phyloP scores from a whole-genome alignment of 2,888 invertebrate species.

The Mamestra brassicae region DNA sequence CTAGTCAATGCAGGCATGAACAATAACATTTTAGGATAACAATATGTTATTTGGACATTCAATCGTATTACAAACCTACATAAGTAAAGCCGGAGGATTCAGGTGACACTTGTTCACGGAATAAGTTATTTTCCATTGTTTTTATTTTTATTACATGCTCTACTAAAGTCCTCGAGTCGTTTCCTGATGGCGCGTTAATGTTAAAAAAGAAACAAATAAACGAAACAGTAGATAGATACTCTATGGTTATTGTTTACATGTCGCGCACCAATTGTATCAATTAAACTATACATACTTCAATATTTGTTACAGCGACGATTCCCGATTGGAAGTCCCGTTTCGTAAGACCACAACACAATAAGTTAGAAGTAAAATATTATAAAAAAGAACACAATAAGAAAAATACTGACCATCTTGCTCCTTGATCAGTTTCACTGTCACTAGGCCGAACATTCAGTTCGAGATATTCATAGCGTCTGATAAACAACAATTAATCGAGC shows the following conservation, averaged over 20 bases:
- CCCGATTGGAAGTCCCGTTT: conserved; percentile 2
- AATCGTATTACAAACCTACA: neutral
- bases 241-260: conserved; percentile 40
- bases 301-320: conserved; percentile 1
- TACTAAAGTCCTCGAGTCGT: neutral
- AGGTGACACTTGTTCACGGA: neutral
- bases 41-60: neutral
- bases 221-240: conserved; percentile 13
- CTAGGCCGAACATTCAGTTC: conserved; percentile 53
- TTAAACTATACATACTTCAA: conserved; percentile 17
- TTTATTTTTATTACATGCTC: conserved; percentile 23
- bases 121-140: conserved; percentile 33
- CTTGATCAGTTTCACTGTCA: conserved; percentile 67
- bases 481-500: conserved; percentile 59
- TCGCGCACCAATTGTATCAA: conserved; percentile 47
- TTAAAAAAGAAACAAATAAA: conserved; percentile 31
- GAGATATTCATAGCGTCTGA: conserved; percentile 61
- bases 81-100: neutral
- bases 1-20: neutral
- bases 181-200: conserved; percentile 25
- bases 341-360: conserved; percentile 1
- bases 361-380: conserved; percentile 4
- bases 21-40: neutral
- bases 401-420: conserved; percentile 66
- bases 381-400: conserved; percentile 14